Base-by-base conservation (phyloP, 2,113 vertebrate species). In the Planiliza haematocheilus region DNA sequence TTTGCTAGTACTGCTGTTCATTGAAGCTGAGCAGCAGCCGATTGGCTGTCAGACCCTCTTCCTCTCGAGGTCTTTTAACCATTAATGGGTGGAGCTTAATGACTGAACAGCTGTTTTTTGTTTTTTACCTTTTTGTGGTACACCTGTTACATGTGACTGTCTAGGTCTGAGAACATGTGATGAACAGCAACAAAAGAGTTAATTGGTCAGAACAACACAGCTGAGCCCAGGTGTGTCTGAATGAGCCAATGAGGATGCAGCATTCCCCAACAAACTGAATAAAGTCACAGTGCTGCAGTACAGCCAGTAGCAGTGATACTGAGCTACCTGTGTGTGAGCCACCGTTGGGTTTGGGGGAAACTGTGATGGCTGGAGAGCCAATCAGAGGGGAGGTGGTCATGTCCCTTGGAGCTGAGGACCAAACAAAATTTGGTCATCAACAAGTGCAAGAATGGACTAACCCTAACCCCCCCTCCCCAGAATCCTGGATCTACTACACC, bases 301-400 rank as follows among this genome's bases (percentile, higher is more conserved):
- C 64, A 71, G 49, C 10, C 38, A 9, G 20, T 24, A 69, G 57
- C 34, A 30, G 24, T 34, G 13, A 2, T 46, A 16, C 63, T 13
- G 7, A 63, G 37, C 86, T 92, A 91, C 91, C 91, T 91, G 86
- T 39, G 10, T 48, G 53, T 21, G 75, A 7, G 50, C 57, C 70
- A 37, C 74, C 71, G 43, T 91, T 86, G 74, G 63, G 74, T 85
- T 70, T 85, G 34, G 56, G 74, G 13, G 71, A 74, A 5, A 42
- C 57, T 61, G 86, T 65, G 64, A 85, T 80, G 71, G 77, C 80
- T 46, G 87, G 88, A 65, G 82, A 91, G 71, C 84, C 85, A 86
- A 79, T 83, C 72, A 86, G 57, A 83, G 86, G 88, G 13, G 81
- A 79, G 3, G 68, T 64, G 34, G 89, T 77, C 5, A 73, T 76